Evolutionary conservation across 2,797 vertebrate species (phyloP), one percentile per base, ranked within the genome.

Genomic region (Australoheros facetus): DNA sequence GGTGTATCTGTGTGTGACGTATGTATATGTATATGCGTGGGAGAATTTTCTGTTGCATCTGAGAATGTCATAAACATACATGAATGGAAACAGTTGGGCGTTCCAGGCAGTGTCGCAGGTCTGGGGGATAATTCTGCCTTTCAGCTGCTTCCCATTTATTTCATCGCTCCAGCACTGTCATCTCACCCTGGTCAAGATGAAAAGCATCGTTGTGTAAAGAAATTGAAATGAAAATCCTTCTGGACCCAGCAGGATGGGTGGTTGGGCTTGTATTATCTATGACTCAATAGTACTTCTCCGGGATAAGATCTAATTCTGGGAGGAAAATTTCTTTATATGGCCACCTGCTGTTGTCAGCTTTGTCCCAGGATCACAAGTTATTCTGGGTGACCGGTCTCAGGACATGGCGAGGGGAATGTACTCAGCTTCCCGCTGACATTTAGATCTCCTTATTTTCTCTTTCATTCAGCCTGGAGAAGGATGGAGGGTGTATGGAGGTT

Each of bases 171-270:
- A 78, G 95, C 94, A 94, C 96, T 95, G 96, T 96, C 96, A 96
- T 96, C 96, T 95, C 95, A 93, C 91, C 87, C 94, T 94, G 96
- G 96, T 96, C 87, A 95, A 96, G 96, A 97, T 97, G 96, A 99
- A 97, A 98, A 93, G 95, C 97, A 97, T 97, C 92, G 95, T 97
- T 95, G 96, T 97, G 96, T 97, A 97, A 97, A 97, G 97, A 97
- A 97, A 97, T 96, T 97, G 96, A 98, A 98, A 98, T 97, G 97
- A 97, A 94, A 97, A 97, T 97, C 96, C 96, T 96, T 95, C 96
- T 96, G 95, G 95, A 96, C 96, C 94, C 96, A 96, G 96, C 97
- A 96, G 97, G 97, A 95, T 93, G 92, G 94, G 93, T 42, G 13
- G 60, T 56, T 94, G 95, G 92, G 90, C 94, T 42, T 84, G 96